phyloP scores from a whole-genome alignment of 2,888 invertebrate genomes.

The Drosophila maculinotata region DNA sequence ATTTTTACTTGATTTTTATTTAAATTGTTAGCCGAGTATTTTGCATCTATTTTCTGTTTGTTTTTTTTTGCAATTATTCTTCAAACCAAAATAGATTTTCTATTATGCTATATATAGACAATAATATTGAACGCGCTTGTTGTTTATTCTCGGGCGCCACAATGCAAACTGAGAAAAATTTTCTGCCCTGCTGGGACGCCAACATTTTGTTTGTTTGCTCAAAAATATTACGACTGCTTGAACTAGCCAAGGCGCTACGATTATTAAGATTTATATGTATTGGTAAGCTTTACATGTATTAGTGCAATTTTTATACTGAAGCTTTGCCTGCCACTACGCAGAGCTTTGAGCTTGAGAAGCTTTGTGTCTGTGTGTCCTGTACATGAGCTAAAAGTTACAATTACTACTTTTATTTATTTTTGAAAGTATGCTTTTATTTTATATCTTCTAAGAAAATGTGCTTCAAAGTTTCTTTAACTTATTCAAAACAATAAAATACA shows the following conservation, averaged over 20 bases:
- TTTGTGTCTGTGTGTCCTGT: no score
- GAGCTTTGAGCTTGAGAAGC: no score
- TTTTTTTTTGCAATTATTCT: conserved; percentile 11
- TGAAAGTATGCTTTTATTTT: no score
- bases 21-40: background rate
- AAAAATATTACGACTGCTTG: background rate
- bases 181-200: conserved; percentile 46
- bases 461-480: no score
- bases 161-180: conserved; percentile 56
- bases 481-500: no score
- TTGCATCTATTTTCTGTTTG: background rate
- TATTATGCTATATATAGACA: conserved; percentile 58
- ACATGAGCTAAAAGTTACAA: background rate
- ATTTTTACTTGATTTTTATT: background rate
- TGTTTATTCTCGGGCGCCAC: conserved; percentile 41
- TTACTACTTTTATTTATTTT: no score
- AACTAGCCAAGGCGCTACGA: conserved; percentile 15
- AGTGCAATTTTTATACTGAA: no score
- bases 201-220: conserved; percentile 27
- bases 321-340: no score
- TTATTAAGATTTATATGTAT: background rate
- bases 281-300: background rate
- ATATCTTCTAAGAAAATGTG: no score
- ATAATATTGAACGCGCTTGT: conserved; percentile 7
- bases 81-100: conserved; percentile 60